Base-by-base conservation (phyloP, 1,140 invertebrate genomes). In the Hestina assimilis region DNA sequence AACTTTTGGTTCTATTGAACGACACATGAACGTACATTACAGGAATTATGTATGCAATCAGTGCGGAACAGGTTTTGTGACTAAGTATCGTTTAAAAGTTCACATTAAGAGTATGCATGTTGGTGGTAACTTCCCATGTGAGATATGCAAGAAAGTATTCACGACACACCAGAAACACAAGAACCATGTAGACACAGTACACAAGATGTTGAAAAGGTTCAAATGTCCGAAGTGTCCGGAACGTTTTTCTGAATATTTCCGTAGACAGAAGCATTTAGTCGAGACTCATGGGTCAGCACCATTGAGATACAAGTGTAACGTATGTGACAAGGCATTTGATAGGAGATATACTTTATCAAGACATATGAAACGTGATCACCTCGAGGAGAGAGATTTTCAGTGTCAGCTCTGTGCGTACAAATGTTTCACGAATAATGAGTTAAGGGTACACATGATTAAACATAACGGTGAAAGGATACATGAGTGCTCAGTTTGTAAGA, bases 391-490 rank as follows among this genome's bases (percentile, higher is more conserved):
- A 9, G 82, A 87, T 17, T 84, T 68, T 29, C 60, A 72, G 12
- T 72, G 69, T 8, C 58, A 69, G 2, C 17, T 66, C 8, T 72
- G 69, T 11, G 45, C 63, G 0, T 72, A 72, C 21, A 82, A 74
- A 41, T 89, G 87, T 57, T 89, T 81, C 48, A 83, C 85, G 0
- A 87, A 76, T 12, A 77, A 79, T 15, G 83, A 83, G 19, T 62
- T 91, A 14, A 79, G 81, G 11, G 82, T 89, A 0, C 91, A 92
- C 75, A 94, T 95, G 89, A 80, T 93, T 7, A 92, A 91, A n/a
- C 92, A 94, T 53, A 92, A 91, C 1, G 92, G 92, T 0, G 92
- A 92, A 40, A 82, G 74, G 20, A 86, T 90, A 5, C 91, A 89
- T 48, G 83, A 89, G 15, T 92, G 91, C 64, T 69, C 82, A 2